Base-by-base conservation (phyloP, 2,113 vertebrate genomes). In the Nibea albiflora region DNA sequence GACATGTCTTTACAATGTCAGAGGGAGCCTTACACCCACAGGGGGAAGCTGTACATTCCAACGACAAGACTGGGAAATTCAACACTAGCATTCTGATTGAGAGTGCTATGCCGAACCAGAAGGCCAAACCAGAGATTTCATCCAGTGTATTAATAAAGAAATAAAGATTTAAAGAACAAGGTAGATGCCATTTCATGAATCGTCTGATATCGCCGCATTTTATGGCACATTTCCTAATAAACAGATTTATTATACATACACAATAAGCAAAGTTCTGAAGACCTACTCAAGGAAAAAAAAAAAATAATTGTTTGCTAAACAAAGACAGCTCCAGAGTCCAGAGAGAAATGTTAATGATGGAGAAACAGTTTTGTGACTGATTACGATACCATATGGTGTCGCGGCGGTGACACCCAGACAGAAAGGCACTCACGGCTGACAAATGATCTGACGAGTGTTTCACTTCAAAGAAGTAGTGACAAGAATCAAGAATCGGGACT, bases 381-480 rank as follows among this genome's bases (percentile, higher is more conserved):
- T 85, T 85, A 85, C 73, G 68, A 89, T 83, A 90, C 68, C 77
- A 26, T 79, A 86, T 68, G 87, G 76, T 91, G 89, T 69, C 47
- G 76, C 74, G n/a, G 79, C 60, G 67, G 79, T 89, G 84, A 91
- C 68, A 78, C 52, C 84, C 89, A 92, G 87, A 71, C 62, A 78
- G 83, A 89, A 89, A 90, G 81, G 87, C 73, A 83, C 91, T 92
- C 70, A 46, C 52, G 47, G 71, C 70, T 94, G 93, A 95, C 92
- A 92, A 95, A 95, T 87, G 85, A 88, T 89, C 78, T 67, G 20
- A 85, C 85, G 87, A 69, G 75, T 70, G 79, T 79, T 88, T 86
- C 81, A 88, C 83, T 81, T 90, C 83, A 92, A 95, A 95, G 87
- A 92, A 86, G 69, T 92, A 92, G 88, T 22, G 56, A 88, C 89